Evolutionary conservation across 2,113 vertebrate species (phyloP), one percentile per base, ranked within the genome.

Genomic region (Heloderma charlesbogerti): DNA sequence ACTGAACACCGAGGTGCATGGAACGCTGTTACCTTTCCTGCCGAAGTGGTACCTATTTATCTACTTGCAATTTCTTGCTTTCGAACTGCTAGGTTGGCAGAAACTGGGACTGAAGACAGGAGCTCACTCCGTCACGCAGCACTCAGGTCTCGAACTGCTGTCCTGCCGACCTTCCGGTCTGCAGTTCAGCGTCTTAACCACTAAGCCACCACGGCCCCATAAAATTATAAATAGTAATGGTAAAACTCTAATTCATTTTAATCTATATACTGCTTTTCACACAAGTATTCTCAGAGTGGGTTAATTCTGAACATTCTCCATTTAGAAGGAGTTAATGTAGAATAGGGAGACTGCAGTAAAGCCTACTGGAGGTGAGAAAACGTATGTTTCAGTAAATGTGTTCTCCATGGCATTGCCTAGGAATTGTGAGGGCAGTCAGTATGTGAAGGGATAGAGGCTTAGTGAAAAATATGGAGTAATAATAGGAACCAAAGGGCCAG

Each of bases 401-500:
- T 54, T 81, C 15, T 22, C 7, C 16, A 25, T 40, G 6, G 40
- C 16, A 34, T 87, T 57, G 25, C 57, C 34, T 43, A 77, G 54
- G 34, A 90, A 48, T n/a, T 29, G 31, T 45, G 31, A 84, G 31
- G 43, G 54, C 34, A 54, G 29, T 27, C 37, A 84, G 5, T 29
- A 48, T 13, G 43, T 29, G 71, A 1, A 77, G 15, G 27, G 37
- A 66, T n/a, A 3, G 29, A 37, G 13, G 13, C 9, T n/a, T 18
- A 66, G 54, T 18, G 40, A 51, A 80, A 25, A 27, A 16, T 84
- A 45, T 81, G 31, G 25, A n/a, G 29, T 45, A 57, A 72, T 0
- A 34, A 72, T 0, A 34, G 54, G 1, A 69, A 57, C n/a, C 9
- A 20, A 8, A 10, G 67, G 1, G 82, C 95, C 94, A 92, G 96